Evolutionary conservation across 2,113 vertebrate species (phyloP).

Genomic region (Eira barbara): DNA sequence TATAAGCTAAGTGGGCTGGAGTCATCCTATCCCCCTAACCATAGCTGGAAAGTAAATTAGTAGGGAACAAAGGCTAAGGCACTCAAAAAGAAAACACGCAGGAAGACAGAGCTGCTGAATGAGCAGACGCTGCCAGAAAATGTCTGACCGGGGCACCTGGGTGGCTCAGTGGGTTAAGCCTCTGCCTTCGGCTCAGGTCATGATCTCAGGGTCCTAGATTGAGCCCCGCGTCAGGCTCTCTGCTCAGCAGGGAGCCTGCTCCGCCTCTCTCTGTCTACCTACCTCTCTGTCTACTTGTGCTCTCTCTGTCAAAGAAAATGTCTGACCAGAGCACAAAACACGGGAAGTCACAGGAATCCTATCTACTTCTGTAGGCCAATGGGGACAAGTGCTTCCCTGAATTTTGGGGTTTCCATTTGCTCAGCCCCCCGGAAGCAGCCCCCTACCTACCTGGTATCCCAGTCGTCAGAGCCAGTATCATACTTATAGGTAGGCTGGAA

Average conservation of each 20-base stretch:
- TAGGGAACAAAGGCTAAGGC: background rate
- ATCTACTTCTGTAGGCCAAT: background rate
- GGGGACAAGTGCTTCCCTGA: background rate
- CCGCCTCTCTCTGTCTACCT: too few species aligned
- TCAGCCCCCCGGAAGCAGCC: background rate
- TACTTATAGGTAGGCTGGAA: conserved; percentile 99
- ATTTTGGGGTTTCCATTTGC: background rate
- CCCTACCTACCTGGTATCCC: conserved; percentile 94
- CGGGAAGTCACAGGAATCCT: background rate
- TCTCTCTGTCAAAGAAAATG: background rate
- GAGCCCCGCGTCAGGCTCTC: too few species aligned
- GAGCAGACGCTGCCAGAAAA: background rate
- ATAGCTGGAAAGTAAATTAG: background rate
- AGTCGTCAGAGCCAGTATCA: conserved; percentile 92
- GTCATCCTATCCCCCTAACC: background rate
- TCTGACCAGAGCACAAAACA: background rate
- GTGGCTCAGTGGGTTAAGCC: too few species aligned
- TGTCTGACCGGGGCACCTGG: background rate
- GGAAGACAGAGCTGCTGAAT: background rate
- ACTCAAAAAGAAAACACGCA: background rate
- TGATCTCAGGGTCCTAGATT: too few species aligned
- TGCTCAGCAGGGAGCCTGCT: too few species aligned
- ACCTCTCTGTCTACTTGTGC: too few species aligned
- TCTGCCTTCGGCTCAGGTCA: too few species aligned
- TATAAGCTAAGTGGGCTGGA: background rate